Evolutionary conservation across 2,797 vertebrate genomes (phyloP).

Genomic region (Discoglossus pictus): DNA sequence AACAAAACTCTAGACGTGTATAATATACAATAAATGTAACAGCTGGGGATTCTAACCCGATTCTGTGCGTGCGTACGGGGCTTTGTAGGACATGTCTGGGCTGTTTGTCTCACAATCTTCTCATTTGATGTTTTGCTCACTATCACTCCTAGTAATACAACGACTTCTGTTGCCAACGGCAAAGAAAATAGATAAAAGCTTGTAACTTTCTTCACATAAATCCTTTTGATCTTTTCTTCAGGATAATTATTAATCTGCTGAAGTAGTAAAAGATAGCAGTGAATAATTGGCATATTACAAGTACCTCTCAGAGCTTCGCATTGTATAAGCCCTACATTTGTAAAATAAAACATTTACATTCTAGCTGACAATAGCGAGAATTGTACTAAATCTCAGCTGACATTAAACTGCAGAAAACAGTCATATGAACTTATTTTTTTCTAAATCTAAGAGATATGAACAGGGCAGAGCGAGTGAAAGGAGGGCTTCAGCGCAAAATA

Average conservation of each 20-base stretch:
- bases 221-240: constrained; percentile 32
- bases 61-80: no score
- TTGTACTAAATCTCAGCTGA: no score
- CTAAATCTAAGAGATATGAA: no score
- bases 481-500: no score
- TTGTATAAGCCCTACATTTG: constrained; percentile 1
- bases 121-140: constrained; percentile 22
- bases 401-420: no score
- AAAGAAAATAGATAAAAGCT: constrained; percentile 19
- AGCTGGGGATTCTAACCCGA: no score
- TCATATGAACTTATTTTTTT: no score
- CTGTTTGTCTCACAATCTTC: constrained; percentile 5
- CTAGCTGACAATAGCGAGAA: neutral
- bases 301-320: neutral
- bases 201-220: neutral
- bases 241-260: constrained; percentile 23
- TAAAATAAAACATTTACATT: constrained; percentile 9
- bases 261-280: constrained; percentile 1
- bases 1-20: no score
- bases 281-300: constrained; percentile 32
- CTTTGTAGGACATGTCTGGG: no score
- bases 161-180: neutral
- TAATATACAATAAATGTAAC: no score
- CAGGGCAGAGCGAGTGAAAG: no score
- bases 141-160: neutral